Conservation (phyloP, 2,888 invertebrate genomes). For the Lordiphosa fenestrarum region DNA sequence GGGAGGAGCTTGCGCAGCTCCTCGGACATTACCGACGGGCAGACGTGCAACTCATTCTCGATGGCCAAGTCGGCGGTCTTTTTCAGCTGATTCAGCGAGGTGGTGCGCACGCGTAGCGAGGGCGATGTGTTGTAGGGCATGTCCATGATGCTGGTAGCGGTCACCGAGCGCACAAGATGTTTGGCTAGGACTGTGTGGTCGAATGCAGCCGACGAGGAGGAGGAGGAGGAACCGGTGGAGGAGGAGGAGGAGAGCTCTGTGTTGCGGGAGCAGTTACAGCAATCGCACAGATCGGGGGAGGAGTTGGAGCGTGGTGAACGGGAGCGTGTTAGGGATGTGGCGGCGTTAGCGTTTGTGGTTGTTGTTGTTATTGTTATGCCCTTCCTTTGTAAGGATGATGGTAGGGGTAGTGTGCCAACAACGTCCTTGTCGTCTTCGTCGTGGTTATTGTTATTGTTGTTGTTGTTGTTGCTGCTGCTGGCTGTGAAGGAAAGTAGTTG, state of each 20-base stretch:
- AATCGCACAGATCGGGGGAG: conserved; percentile 27
- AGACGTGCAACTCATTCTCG: conserved; percentile 82
- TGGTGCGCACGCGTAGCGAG: conserved; percentile 79
- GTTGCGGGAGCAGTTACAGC: conserved; percentile 18
- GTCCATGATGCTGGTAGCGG: conserved; percentile 78
- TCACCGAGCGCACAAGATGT: conserved; percentile 72
- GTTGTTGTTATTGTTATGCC: conserved; percentile 25
- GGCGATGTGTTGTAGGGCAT: conserved; percentile 79
- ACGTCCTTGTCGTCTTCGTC: conserved; percentile 11
- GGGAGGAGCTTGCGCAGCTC: conserved; percentile 83
- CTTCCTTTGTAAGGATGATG: conserved; percentile 21
- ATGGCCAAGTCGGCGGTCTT: conserved; percentile 79
- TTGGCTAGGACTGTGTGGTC: conserved; percentile 42
- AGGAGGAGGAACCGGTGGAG: conserved; percentile 14
- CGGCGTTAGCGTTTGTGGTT: conserved; percentile 12
- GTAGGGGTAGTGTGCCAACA: conserved; percentile 11
- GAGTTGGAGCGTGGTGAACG: conserved; percentile 13
- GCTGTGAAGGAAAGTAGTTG: conserved; percentile 62
- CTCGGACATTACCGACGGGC: conserved; percentile 87
- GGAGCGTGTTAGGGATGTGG: conserved; percentile 10
- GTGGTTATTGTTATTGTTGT: conserved; percentile 29
- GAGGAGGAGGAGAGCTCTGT: conserved; percentile 16
- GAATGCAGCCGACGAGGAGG: conserved; percentile 1
- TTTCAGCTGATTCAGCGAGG: conserved; percentile 77
- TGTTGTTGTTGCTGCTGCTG: conserved; percentile 40